Percentiles rank a stretch among this genome's conserved stretches.
Evolutionary conservation across 2,888 invertebrate genomes (phyloP).

Genomic region (Cotesia congregata): DNA sequence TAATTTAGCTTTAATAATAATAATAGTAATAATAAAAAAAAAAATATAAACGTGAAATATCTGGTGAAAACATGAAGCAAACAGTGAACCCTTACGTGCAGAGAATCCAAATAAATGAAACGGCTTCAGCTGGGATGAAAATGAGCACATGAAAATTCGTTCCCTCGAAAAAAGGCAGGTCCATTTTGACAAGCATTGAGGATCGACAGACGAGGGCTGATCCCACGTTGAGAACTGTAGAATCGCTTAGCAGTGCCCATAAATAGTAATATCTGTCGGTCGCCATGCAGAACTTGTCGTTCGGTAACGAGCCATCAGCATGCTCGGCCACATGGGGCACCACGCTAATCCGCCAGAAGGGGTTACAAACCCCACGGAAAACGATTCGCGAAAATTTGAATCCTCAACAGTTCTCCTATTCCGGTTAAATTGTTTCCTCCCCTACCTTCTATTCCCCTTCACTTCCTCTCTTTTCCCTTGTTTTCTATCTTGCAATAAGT

Average conservation of each 20-base stretch:
- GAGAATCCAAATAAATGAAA: constrained; percentile 16
- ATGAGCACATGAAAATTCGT: constrained; percentile 10
- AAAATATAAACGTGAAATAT: background rate
- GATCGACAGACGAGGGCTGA: constrained; percentile 35
- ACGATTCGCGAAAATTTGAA: constrained; percentile 67
- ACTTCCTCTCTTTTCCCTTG: background rate
- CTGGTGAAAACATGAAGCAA: background rate
- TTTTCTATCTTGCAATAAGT: constrained; percentile 28
- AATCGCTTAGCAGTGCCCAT: constrained; percentile 58
- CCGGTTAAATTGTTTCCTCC: constrained; percentile 24
- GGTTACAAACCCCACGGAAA: constrained; percentile 54
- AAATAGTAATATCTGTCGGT: constrained; percentile 69
- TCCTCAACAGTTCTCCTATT: constrained; percentile 43
- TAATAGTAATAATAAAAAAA: background rate
- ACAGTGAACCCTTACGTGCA: background rate
- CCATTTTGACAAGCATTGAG: constrained; percentile 37
- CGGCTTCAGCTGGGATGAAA: constrained; percentile 25
- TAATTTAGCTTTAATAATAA: too few relatives aligned
- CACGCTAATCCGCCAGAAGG: constrained; percentile 64
- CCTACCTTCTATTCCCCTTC: constrained; percentile 15
- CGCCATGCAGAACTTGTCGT: constrained; percentile 61
- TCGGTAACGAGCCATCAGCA: constrained; percentile 68
- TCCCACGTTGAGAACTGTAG: constrained; percentile 24
- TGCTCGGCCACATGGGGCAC: constrained; percentile 67
- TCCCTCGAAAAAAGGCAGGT: constrained; percentile 33